phyloP scores from a whole-genome alignment of 2,797 vertebrate species.

The Helarctos malayanus region DNA sequence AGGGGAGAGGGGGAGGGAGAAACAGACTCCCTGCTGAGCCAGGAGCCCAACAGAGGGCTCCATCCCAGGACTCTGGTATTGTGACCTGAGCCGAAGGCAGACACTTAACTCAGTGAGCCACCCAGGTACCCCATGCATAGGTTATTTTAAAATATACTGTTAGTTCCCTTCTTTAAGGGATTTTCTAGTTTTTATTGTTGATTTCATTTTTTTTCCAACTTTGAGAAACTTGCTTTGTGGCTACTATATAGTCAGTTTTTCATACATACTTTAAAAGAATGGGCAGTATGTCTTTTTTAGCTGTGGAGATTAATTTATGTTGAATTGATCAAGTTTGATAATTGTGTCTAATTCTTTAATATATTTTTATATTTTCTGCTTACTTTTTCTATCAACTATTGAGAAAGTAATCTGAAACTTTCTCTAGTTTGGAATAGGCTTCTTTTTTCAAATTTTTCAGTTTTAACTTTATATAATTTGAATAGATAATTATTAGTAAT shows the following conservation, averaged over 20 bases:
- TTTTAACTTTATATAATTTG: not conserved
- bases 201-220: not conserved
- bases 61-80: too few species aligned
- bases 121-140: not conserved
- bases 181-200: not conserved
- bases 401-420: not conserved
- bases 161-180: not conserved
- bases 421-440: not conserved
- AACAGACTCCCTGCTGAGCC: not conserved
- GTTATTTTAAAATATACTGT: conserved; percentile 15
- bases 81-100: not conserved
- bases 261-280: not conserved
- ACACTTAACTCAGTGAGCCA: not conserved
- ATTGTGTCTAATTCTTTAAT: not conserved
- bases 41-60: too few species aligned
- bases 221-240: not conserved
- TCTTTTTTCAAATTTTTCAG: not conserved
- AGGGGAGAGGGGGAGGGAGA: not conserved
- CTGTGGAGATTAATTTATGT: not conserved
- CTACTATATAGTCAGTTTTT: not conserved
- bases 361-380: not conserved
- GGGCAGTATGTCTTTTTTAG: not conserved
- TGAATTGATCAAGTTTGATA: not conserved
- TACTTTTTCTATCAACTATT: not conserved
- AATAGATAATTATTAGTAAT: not conserved